Evolutionary conservation across 1,140 invertebrate species (phyloP).

Genomic region (Ladona fulva): DNA sequence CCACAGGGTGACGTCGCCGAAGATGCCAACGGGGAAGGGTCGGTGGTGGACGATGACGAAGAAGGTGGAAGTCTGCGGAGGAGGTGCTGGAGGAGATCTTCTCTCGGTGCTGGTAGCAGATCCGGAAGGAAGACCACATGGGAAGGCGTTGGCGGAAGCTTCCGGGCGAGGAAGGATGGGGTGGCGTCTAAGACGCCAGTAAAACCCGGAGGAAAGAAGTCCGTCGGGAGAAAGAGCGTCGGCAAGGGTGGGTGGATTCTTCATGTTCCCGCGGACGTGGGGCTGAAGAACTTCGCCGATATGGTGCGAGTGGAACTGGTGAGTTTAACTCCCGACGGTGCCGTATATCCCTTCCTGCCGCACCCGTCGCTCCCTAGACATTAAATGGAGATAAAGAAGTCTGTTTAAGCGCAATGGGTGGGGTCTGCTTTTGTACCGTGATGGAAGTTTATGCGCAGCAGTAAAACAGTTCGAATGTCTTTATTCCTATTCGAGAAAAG

Average conservation of each 20-base stretch:
- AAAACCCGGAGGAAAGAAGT: neutral
- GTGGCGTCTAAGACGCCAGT: neutral
- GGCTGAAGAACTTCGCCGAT: neutral
- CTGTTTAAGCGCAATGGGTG: too few relatives aligned
- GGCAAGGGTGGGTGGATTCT: neutral
- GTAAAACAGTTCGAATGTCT: too few relatives aligned
- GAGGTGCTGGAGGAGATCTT: neutral
- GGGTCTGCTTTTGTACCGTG: too few relatives aligned
- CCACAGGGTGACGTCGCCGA: slow-evolving; percentile 31
- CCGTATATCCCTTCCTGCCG: too few relatives aligned
- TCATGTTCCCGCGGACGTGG: neutral
- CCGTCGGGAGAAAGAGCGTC: neutral
- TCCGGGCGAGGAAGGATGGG: neutral
- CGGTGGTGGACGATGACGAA: neutral
- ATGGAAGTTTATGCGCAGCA: too few relatives aligned
- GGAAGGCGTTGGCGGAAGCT: neutral
- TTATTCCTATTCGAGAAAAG: too few relatives aligned
- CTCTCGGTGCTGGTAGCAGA: neutral
- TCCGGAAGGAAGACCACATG: neutral
- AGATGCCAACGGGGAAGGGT: slow-evolving; percentile 6
- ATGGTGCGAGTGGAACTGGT: neutral
- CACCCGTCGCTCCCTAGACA: too few relatives aligned
- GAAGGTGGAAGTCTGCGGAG: neutral
- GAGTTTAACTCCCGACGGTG: neutral
- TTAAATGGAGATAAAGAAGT: too few relatives aligned